Percentiles rank a stretch among this genome's conserved stretches.
Evolutionary conservation across 2,113 vertebrate species (phyloP).

Genomic region (Bambusicola thoracicus): DNA sequence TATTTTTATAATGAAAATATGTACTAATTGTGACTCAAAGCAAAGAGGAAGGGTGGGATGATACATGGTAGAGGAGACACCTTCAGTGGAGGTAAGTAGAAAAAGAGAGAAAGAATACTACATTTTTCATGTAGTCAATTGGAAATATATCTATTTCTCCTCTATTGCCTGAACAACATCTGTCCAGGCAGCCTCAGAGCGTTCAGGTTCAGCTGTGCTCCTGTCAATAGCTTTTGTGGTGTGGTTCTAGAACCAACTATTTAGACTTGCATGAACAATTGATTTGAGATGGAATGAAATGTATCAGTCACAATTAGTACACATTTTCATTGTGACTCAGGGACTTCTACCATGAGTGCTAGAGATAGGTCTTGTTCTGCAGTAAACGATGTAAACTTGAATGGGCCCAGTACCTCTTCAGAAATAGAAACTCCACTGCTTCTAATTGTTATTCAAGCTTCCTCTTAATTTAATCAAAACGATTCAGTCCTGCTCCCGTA

Average conservation of each 20-base stretch:
- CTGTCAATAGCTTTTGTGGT: not conserved
- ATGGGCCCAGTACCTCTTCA: not conserved
- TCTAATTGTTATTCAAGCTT: not conserved
- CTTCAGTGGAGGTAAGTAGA: slow-evolving; percentile 3
- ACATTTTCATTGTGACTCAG: no score
- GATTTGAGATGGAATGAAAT: not conserved
- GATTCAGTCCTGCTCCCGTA: not conserved
- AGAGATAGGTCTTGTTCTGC: not conserved
- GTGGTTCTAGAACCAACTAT: slow-evolving; percentile 38
- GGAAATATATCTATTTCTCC: not conserved
- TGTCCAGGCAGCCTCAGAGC: not conserved
- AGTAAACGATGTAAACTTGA: not conserved
- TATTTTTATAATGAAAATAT: slow-evolving; percentile 73
- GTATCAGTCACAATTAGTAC: no score
- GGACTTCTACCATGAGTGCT: not conserved
- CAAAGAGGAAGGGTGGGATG: not conserved
- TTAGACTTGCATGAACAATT: slow-evolving; percentile 8
- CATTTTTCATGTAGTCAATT: not conserved
- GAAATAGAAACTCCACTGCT: not conserved
- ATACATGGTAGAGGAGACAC: not conserved
- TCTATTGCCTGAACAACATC: not conserved
- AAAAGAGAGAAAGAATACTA: not conserved
- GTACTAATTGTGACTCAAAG: slow-evolving; percentile 66
- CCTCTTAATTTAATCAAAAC: not conserved
- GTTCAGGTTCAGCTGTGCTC: not conserved